Percentiles rank a stretch among this genome's conserved stretches.
phyloP scores from a whole-genome alignment of 2,888 invertebrate species.

The Ophion ellenae region DNA sequence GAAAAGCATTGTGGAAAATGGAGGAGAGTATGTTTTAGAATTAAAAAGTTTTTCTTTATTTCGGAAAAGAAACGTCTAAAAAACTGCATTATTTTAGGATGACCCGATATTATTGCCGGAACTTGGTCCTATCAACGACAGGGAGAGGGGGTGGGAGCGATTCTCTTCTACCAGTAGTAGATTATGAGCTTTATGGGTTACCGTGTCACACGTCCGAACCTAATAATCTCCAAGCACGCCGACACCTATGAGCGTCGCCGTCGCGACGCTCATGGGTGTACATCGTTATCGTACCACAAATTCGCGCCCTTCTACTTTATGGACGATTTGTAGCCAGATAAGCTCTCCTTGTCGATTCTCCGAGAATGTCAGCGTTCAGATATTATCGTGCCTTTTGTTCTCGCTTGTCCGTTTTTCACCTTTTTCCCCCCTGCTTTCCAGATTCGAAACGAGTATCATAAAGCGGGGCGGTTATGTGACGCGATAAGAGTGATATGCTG shows the following conservation, averaged over 20 bases:
- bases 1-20: too few relatives aligned
- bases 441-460: conserved; percentile 26
- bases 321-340: conserved; percentile 47
- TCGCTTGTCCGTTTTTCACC: background rate
- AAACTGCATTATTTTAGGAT: too few relatives aligned
- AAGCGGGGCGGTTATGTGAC: conserved; percentile 42
- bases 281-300: conserved; percentile 38
- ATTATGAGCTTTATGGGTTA: conserved; percentile 58
- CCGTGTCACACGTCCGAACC: conserved; percentile 55
- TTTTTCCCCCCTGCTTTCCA: background rate
- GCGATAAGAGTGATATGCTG: conserved; percentile 52
- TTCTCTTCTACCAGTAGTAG: conserved; percentile 38
- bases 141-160: background rate
- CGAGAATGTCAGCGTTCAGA: conserved; percentile 9
- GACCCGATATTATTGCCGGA: too few relatives aligned
- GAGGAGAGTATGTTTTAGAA: too few relatives aligned
- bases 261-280: background rate
- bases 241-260: conserved; percentile 10
- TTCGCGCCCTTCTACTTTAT: conserved; percentile 50
- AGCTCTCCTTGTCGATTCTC: conserved; percentile 43
- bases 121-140: background rate
- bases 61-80: too few relatives aligned
- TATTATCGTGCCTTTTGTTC: conserved; percentile 35
- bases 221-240: conserved; percentile 57
- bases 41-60: too few relatives aligned